A percentile compares a stretch with the other conserved stretches of the same genome.
These are phyloP conservation scores for Amphipoea lucens DNA, from an alignment of 2,888 invertebrate species.

Conservation along the genomic window DNA sequence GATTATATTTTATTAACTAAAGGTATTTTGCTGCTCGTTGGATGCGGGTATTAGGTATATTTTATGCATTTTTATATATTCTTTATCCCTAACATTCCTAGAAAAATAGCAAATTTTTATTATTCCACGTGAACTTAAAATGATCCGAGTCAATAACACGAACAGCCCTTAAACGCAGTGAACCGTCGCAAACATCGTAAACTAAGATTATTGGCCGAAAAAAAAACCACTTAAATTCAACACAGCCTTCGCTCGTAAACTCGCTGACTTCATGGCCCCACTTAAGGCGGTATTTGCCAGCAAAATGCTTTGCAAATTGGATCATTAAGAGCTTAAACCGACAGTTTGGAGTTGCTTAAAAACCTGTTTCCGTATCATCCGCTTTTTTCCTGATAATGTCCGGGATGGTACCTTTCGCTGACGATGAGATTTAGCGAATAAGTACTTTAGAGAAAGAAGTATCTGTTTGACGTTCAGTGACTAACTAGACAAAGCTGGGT, in stretches of 20 bases:
- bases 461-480: slow-evolving; percentile 37
- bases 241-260: slow-evolving; percentile 37
- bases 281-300: slow-evolving; percentile 69
- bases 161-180: slow-evolving; percentile 33
- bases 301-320: slow-evolving; percentile 80
- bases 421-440: slow-evolving; percentile 22
- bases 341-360: slow-evolving; percentile 80
- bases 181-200: slow-evolving; percentile 56
- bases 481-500: slow-evolving; percentile 20
- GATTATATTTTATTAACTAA: not conserved
- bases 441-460: slow-evolving; percentile 1
- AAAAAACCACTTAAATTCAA: slow-evolving; percentile 45
- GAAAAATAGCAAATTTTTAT: not conserved
- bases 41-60: too few relatives aligned
- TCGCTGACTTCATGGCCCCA: slow-evolving; percentile 63
- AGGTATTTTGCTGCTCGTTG: not conserved
- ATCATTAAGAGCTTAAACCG: slow-evolving; percentile 82
- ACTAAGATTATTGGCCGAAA: slow-evolving; percentile 46
- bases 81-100: not conserved
- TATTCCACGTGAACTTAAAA: slow-evolving; percentile 20
- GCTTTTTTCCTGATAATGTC: slow-evolving; percentile 66
- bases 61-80: not conserved
- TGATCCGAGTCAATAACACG: slow-evolving; percentile 23
- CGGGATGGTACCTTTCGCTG: slow-evolving; percentile 27
- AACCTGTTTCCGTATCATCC: slow-evolving; percentile 73